Conservation (phyloP, 2,113 vertebrate genomes). For the Archocentrus centrarchus region DNA sequence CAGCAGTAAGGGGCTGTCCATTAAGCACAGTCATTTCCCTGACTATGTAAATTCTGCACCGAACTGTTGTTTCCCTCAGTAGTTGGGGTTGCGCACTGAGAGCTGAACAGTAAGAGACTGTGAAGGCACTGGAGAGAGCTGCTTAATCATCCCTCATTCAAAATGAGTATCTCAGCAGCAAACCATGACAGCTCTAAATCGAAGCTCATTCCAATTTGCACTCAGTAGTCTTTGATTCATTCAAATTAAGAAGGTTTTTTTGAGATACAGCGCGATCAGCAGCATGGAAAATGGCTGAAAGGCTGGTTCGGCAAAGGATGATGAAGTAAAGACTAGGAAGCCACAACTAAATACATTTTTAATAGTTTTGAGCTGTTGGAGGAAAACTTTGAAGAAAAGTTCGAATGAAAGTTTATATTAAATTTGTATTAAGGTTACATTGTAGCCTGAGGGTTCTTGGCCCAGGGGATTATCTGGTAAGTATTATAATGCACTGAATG, state of each 20-base stretch:
- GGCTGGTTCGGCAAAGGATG: slow-evolving; percentile 52
- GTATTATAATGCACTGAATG: slow-evolving; percentile 17
- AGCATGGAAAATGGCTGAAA: slow-evolving; percentile 57
- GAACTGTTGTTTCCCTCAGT: slow-evolving; percentile 51
- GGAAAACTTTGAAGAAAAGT: slow-evolving; percentile 51
- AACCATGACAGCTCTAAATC: slow-evolving; percentile 72
- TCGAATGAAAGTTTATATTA: slow-evolving; percentile 57
- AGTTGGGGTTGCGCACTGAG: slow-evolving; percentile 35
- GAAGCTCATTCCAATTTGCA: slow-evolving; percentile 69
- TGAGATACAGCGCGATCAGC: slow-evolving; percentile 70
- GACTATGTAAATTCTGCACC: slow-evolving; percentile 13
- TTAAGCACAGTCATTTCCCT: background rate
- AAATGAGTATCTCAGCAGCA: slow-evolving; percentile 72
- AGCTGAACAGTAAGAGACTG: slow-evolving; percentile 20
- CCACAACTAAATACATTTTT: slow-evolving; percentile 64
- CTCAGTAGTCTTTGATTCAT: slow-evolving; percentile 68
- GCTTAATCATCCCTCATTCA: slow-evolving; percentile 73
- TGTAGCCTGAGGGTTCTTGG: slow-evolving; percentile 28
- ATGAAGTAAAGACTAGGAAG: slow-evolving; percentile 46
- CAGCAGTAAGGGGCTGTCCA: background rate
- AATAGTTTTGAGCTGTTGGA: slow-evolving; percentile 46
- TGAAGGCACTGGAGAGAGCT: slow-evolving; percentile 27
- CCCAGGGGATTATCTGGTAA: slow-evolving; percentile 35
- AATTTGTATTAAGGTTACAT: slow-evolving; percentile 48
- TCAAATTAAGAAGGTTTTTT: slow-evolving; percentile 71